These are phyloP conservation scores for Haliclona indistincta DNA, from an alignment of 37 sponge, comb jelly and placozoan genomes.

Conservation along the genomic window DNA sequence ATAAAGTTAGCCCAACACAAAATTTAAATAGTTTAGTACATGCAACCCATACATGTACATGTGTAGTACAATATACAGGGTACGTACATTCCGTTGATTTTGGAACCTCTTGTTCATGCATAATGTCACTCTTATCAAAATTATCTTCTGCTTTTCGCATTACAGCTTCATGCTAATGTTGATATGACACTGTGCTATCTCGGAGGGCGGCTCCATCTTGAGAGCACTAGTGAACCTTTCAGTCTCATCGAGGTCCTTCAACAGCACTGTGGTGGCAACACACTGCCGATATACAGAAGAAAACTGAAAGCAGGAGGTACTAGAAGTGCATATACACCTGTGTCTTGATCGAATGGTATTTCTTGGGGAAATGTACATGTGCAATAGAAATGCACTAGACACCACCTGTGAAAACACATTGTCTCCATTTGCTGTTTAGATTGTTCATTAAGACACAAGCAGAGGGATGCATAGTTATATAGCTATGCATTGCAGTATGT, in stretches of 20 bases:
- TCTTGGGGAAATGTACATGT: too few species aligned
- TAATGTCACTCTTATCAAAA: neutral
- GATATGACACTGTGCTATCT: slow-evolving; percentile 61
- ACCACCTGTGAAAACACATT: neutral
- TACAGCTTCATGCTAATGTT: slow-evolving; percentile 60
- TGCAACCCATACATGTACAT: too few species aligned
- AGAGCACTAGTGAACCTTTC: slow-evolving; percentile 14
- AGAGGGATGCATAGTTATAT: too few species aligned
- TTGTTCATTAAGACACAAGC: neutral
- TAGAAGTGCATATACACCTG: too few species aligned
- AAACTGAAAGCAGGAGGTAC: slow-evolving; percentile 63
- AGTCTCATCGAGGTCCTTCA: slow-evolving; percentile 66
- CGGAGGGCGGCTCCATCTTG: slow-evolving; percentile 59
- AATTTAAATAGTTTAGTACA: too few species aligned
- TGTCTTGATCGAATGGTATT: too few species aligned
- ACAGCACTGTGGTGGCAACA: slow-evolving; percentile 98
- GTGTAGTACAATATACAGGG: too few species aligned
- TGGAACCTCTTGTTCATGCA: too few species aligned
- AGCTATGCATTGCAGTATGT: too few species aligned
- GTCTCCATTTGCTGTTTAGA: neutral
- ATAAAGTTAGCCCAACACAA: too few species aligned
- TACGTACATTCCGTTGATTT: too few species aligned
- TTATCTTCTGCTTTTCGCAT: neutral
- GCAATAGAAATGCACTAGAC: neutral
- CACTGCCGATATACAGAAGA: slow-evolving; percentile 77